Evolutionary conservation across 2,113 vertebrate genomes (phyloP).

Genomic region (Morone saxatilis): DNA sequence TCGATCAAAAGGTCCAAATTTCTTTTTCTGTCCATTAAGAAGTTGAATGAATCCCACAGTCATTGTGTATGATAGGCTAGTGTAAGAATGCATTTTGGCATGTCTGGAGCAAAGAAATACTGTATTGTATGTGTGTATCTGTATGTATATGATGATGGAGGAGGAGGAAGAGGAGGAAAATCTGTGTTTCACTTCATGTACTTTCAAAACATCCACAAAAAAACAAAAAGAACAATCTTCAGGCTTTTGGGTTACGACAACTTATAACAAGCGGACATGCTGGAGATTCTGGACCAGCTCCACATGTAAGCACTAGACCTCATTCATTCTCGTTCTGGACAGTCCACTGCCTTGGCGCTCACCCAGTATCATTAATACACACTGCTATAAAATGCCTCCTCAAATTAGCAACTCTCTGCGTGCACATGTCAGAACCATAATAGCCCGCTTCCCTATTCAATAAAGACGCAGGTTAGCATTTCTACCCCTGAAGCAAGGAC

Average conservation of each 20-base stretch:
- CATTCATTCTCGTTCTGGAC: slow-evolving; percentile 37
- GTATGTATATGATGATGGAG: background rate
- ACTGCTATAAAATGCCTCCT: slow-evolving; percentile 53
- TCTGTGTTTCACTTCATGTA: background rate
- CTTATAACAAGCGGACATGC: background rate
- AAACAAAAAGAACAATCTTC: background rate
- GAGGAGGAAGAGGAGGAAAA: background rate
- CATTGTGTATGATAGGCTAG: background rate
- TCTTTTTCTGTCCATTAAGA: slow-evolving; percentile 26
- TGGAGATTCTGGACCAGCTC: slow-evolving; percentile 22
- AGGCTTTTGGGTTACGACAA: background rate
- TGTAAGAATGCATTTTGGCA: slow-evolving; percentile 17
- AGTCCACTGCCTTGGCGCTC: slow-evolving; percentile 38
- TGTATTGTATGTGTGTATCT: background rate
- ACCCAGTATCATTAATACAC: slow-evolving; percentile 56
- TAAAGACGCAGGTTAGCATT: slow-evolving; percentile 46
- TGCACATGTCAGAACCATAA: slow-evolving; percentile 49
- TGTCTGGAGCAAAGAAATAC: slow-evolving; percentile 25
- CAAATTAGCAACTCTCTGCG: slow-evolving; percentile 52
- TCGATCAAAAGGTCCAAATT: slow-evolving; percentile 44
- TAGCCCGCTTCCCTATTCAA: slow-evolving; percentile 35
- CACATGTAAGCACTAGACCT: slow-evolving; percentile 17
- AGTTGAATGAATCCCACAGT: slow-evolving; percentile 21
- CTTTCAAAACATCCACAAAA: background rate
- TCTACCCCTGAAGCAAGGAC: slow-evolving; percentile 56